These are phyloP conservation scores for Aleiodes leptofemur DNA, from an alignment of 2,888 invertebrate genomes.

Conservation along the genomic window DNA sequence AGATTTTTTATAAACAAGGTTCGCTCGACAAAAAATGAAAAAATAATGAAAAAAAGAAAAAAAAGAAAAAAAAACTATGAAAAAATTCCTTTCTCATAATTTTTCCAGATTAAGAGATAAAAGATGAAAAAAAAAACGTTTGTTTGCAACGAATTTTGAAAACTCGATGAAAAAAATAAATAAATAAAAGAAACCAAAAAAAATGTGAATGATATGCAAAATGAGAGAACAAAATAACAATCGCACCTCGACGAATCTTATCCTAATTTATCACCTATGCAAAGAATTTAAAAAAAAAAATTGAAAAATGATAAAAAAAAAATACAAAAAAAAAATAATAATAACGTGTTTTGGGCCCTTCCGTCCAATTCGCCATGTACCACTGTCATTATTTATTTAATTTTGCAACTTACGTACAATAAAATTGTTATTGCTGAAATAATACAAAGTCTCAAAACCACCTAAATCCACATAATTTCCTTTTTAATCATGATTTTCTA, in stretches of 20 bases:
- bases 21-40: conserved; percentile 61
- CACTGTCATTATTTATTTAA: conserved; percentile 70
- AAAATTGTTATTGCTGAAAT: conserved; percentile 72
- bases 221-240: conserved; percentile 58
- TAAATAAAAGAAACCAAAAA: neutral
- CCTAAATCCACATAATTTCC: conserved; percentile 31
- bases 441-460: conserved; percentile 48
- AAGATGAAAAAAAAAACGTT: conserved; percentile 55
- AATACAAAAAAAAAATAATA: conserved; percentile 34
- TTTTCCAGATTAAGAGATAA: conserved; percentile 60
- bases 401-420: conserved; percentile 71
- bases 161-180: conserved; percentile 54
- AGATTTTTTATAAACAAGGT: conserved; percentile 71
- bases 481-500: neutral
- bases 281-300: conserved; percentile 51
- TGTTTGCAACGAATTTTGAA: conserved; percentile 62
- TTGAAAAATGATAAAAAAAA: conserved; percentile 17
- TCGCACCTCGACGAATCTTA: conserved; percentile 71
- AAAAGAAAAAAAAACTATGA: conserved; percentile 16
- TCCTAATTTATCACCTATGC: conserved; percentile 72
- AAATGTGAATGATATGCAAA: conserved; percentile 36
- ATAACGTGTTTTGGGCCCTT: conserved; percentile 71
- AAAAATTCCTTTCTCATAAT: conserved; percentile 55
- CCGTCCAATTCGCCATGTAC: conserved; percentile 73
- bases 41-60: conserved; percentile 19